phyloP scores from a whole-genome alignment of 1,140 invertebrate genomes.

The Tenebrio molitor region DNA sequence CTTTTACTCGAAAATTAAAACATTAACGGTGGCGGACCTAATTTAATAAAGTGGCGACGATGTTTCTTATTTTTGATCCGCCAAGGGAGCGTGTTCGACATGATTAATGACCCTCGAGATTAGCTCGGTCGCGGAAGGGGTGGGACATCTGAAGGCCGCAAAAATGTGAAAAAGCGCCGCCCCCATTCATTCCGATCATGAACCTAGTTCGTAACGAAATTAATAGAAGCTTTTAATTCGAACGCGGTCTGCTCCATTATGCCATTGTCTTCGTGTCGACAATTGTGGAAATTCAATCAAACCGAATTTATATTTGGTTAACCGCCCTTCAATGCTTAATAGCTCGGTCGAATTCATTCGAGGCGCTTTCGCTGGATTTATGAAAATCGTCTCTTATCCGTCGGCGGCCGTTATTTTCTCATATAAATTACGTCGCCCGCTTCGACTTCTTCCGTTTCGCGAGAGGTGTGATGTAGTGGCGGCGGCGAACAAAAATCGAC shows the following conservation, averaged over 20 bases:
- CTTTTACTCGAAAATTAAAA: too few species aligned
- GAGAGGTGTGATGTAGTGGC: neutral
- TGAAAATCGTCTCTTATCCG: conserved; percentile 14
- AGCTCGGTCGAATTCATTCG: neutral
- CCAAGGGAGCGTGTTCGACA: conserved; percentile 10
- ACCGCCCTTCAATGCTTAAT: conserved; percentile 1
- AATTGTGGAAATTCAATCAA: conserved; percentile 22
- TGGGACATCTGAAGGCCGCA: too few species aligned
- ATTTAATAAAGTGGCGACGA: conserved; percentile 19
- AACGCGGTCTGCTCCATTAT: neutral
- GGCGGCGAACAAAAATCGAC: conserved; percentile 3
- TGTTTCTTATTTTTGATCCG: conserved; percentile 19
- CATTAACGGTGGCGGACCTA: too few species aligned
- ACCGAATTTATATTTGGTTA: conserved; percentile 32
- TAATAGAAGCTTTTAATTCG: conserved; percentile 15
- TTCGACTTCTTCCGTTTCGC: neutral
- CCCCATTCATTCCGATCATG: neutral
- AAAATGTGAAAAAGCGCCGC: conserved; percentile 4
- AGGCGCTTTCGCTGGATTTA: neutral
- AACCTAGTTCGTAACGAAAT: conserved; percentile 9
- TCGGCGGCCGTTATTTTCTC: neutral
- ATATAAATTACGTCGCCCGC: conserved; percentile 1
- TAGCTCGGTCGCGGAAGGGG: conserved; percentile 1
- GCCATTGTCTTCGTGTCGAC: neutral
- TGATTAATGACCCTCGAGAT: conserved; percentile 15